phyloP scores from a whole-genome alignment of 2,113 vertebrate genomes.

The Nipponia nippon region DNA sequence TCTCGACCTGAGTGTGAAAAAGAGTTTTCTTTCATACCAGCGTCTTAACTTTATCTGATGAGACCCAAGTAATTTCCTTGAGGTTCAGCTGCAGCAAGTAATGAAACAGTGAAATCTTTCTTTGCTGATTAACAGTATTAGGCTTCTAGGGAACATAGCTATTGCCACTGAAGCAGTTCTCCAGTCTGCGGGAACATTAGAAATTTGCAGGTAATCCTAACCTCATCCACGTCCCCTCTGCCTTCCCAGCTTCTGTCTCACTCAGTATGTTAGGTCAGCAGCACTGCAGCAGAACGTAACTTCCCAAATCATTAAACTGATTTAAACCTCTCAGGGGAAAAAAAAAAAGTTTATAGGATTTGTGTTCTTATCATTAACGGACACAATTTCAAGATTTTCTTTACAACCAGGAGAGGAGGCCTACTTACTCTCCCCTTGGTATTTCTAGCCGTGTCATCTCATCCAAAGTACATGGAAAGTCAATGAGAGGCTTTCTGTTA shows the following conservation, averaged over 20 bases:
- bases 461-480: not conserved
- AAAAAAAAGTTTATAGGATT: not conserved
- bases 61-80: conserved; percentile 52
- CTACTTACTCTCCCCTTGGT: not conserved
- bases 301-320: not conserved
- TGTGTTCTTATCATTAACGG: not conserved
- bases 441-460: not conserved
- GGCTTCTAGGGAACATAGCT: not conserved
- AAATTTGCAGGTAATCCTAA: conserved; percentile 25
- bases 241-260: not conserved
- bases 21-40: conserved; percentile 36
- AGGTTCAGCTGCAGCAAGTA: conserved; percentile 42
- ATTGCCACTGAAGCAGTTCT: not conserved
- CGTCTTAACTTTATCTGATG: conserved; percentile 59
- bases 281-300: not conserved
- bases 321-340: not conserved
- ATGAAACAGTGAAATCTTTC: conserved; percentile 57
- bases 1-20: conserved; percentile 14
- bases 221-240: not conserved
- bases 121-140: conserved; percentile 15
- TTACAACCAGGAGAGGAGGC: not conserved
- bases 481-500: not conserved
- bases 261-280: not conserved
- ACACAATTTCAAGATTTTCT: not conserved
- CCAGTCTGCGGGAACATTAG: not conserved